Percentiles rank a stretch among this genome's conserved stretches.
These are phyloP conservation scores for Sycobia sp. DNA, from an alignment of 1,140 invertebrate species.

Conservation along the genomic window DNA sequence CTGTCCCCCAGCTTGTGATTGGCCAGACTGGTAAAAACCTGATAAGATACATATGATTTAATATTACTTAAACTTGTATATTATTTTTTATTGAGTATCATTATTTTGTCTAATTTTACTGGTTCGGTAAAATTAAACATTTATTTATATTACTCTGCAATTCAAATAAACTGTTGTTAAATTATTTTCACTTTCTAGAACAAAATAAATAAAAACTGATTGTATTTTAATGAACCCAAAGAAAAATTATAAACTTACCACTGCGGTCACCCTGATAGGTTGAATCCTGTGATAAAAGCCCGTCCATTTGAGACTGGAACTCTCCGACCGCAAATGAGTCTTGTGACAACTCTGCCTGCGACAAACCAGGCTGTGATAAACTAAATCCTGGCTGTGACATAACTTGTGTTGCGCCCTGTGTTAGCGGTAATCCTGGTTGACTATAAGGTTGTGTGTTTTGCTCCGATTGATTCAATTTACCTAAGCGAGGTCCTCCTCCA, in stretches of 20 bases:
- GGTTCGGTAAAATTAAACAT: no score
- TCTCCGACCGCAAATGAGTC: slow-evolving; percentile 85
- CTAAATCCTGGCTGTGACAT: slow-evolving; percentile 75
- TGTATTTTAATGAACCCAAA: neutral
- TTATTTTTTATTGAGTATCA: no score
- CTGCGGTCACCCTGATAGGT: slow-evolving; percentile 84
- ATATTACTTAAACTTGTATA: no score
- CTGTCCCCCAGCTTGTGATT: slow-evolving; percentile 65
- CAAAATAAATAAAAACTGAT: no score
- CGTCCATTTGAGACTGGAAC: slow-evolving; percentile 93
- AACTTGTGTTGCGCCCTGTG: slow-evolving; percentile 73
- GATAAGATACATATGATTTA: neutral
- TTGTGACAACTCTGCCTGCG: slow-evolving; percentile 83
- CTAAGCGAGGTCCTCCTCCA: slow-evolving; percentile 45
- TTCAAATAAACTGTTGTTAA: no score
- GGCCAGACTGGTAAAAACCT: slow-evolving; percentile 69
- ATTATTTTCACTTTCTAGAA: no score
- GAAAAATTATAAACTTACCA: slow-evolving; percentile 41
- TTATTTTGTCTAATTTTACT: no score
- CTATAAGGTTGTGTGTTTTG: slow-evolving; percentile 69
- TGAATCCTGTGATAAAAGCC: slow-evolving; percentile 92
- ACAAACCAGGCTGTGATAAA: slow-evolving; percentile 70
- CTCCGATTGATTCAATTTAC: slow-evolving; percentile 56
- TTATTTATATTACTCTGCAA: no score
- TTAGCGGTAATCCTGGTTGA: slow-evolving; percentile 66